These are phyloP conservation scores for Sapayoa aenigma DNA, from an alignment of 2,113 vertebrate genomes.

Conservation along the genomic window DNA sequence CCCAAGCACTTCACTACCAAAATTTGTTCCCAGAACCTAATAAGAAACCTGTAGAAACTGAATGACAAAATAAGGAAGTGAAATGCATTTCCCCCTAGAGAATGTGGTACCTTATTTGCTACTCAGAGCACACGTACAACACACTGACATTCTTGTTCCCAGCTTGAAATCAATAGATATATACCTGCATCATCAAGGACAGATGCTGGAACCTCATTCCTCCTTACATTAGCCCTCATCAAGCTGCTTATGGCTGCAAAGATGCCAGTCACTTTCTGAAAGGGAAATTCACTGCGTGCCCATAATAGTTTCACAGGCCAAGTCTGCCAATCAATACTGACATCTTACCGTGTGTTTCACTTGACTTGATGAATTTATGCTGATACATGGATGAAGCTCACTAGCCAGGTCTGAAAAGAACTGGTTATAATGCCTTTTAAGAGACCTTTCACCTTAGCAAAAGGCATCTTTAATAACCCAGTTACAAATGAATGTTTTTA, in stretches of 20 bases:
- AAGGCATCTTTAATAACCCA: conserved; percentile 3
- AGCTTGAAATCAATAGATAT: conserved; percentile 31
- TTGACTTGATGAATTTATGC: conserved; percentile 42
- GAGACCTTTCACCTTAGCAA: background rate
- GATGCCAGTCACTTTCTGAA: conserved; percentile 52
- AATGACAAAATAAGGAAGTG: background rate
- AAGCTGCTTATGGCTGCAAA: conserved; percentile 64
- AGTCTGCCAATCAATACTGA: conserved; percentile 48
- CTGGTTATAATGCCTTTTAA: background rate
- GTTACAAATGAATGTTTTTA: background rate
- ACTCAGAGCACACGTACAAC: background rate
- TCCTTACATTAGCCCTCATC: conserved; percentile 60
- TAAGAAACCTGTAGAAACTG: background rate
- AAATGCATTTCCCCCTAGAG: background rate
- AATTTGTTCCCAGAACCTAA: background rate
- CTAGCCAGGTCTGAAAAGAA: background rate
- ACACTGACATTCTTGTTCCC: background rate
- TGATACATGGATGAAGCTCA: conserved; percentile 15
- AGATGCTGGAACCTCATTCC: conserved; percentile 23
- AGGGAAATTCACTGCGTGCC: background rate
- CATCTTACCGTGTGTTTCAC: background rate
- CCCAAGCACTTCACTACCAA: background rate
- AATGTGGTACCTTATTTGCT: background rate
- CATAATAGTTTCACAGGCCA: background rate
- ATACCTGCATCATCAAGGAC: conserved; percentile 24